These are phyloP conservation scores for Nibea coibor DNA, from an alignment of 2,113 vertebrate genomes.

Conservation along the genomic window DNA sequence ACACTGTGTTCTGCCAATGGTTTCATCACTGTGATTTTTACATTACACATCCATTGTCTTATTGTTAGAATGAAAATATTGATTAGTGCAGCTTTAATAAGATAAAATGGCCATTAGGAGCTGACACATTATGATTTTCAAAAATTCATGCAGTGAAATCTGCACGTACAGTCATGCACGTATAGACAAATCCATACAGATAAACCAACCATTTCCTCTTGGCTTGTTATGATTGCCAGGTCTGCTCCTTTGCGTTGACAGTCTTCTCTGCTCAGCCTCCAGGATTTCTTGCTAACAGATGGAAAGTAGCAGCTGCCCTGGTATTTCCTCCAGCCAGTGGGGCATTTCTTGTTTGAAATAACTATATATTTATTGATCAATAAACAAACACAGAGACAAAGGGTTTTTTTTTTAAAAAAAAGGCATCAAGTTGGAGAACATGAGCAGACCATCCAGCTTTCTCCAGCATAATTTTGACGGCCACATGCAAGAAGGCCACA, in stretches of 20 bases:
- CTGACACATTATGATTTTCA: neutral
- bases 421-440: neutral
- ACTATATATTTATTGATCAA: neutral
- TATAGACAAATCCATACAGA: neutral
- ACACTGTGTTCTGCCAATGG: neutral
- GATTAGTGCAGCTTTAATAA: neutral
- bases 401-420: neutral
- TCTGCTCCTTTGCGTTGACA: slow-evolving; percentile 64
- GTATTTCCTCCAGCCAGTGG: slow-evolving; percentile 56
- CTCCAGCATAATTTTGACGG: neutral
- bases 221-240: slow-evolving; percentile 61
- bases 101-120: neutral
- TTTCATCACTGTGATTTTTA: neutral
- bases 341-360: slow-evolving; percentile 57
- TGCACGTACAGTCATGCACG: neutral
- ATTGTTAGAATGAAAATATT: neutral
- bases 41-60: neutral
- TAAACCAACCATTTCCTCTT: slow-evolving; percentile 69
- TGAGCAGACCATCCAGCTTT: neutral
- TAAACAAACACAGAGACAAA: neutral
- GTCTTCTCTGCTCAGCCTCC: slow-evolving; percentile 46
- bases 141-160: neutral
- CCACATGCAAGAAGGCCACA: neutral
- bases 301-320: slow-evolving; percentile 66
- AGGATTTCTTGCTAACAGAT: slow-evolving; percentile 50